These are phyloP conservation scores for Triplophysa yarkandensis DNA, from an alignment of 2,797 vertebrate species.

Conservation along the genomic window DNA sequence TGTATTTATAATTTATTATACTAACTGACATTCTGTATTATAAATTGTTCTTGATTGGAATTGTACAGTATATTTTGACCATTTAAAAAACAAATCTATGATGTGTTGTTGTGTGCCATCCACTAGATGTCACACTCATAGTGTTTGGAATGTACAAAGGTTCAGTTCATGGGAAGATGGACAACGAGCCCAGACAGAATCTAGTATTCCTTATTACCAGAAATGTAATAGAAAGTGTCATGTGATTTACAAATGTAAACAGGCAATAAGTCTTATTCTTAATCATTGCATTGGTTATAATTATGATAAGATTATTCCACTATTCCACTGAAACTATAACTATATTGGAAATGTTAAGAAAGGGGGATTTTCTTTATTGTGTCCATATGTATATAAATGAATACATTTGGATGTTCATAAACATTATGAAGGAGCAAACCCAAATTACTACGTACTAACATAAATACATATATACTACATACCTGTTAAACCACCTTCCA, in stretches of 20 bases:
- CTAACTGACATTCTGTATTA: neutral
- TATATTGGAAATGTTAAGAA: neutral
- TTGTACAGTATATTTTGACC: neutral
- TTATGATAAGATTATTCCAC: neutral
- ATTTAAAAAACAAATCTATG: neutral
- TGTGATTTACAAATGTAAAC: too few species aligned
- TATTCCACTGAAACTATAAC: too few species aligned
- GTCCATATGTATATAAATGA: neutral
- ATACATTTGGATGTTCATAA: too few species aligned
- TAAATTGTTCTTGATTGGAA: neutral
- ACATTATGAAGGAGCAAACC: too few species aligned
- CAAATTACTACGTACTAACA: neutral
- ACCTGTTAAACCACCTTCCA: neutral
- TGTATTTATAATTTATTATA: neutral
- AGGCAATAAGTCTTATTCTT: neutral
- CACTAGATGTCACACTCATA: constrained; percentile 58
- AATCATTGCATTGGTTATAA: too few species aligned
- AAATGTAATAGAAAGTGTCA: neutral
- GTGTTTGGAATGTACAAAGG: constrained; percentile 16
- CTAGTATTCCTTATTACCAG: neutral
- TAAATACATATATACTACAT: too few species aligned
- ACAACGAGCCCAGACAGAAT: neutral
- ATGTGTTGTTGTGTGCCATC: constrained; percentile 22
- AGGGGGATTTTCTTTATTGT: neutral
- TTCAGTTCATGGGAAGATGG: neutral